Percentiles rank a stretch among this genome's conserved stretches.
These are phyloP conservation scores for Aphodius sticticus DNA, from an alignment of 2,888 invertebrate genomes.

Conservation along the genomic window DNA sequence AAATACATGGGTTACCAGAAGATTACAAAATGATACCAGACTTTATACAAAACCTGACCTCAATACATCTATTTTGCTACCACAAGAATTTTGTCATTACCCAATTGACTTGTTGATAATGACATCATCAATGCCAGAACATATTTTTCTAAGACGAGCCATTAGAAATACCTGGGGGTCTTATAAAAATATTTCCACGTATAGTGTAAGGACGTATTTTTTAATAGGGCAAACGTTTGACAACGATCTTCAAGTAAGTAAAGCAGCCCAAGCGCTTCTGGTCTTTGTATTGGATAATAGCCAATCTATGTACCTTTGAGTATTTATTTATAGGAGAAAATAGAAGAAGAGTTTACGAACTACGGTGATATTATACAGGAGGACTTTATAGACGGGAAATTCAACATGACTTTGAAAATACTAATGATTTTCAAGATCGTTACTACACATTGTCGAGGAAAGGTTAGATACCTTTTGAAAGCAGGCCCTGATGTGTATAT, in stretches of 20 bases:
- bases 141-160: constrained; percentile 71
- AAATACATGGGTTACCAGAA: background rate
- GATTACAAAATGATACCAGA: background rate
- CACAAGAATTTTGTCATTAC: constrained; percentile 64
- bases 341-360: constrained; percentile 71
- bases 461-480: constrained; percentile 74
- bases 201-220: constrained; percentile 62
- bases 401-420: constrained; percentile 86
- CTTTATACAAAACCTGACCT: background rate
- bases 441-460: constrained; percentile 68
- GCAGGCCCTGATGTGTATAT: constrained; percentile 89
- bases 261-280: constrained; percentile 17
- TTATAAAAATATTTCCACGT: constrained; percentile 52
- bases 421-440: constrained; percentile 87
- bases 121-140: constrained; percentile 75
- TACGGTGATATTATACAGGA: constrained; percentile 85
- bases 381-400: constrained; percentile 83
- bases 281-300: background rate
- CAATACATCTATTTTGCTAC: constrained; percentile 58
- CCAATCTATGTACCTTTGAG: too few relatives aligned
- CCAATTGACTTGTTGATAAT: constrained; percentile 72
- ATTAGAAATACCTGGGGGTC: constrained; percentile 78
- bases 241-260: constrained; percentile 63
- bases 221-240: constrained; percentile 66
- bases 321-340: constrained; percentile 61